These are phyloP conservation scores for Nesidiocoris tenuis DNA, from an alignment of 2,888 invertebrate genomes.

Conservation along the genomic window DNA sequence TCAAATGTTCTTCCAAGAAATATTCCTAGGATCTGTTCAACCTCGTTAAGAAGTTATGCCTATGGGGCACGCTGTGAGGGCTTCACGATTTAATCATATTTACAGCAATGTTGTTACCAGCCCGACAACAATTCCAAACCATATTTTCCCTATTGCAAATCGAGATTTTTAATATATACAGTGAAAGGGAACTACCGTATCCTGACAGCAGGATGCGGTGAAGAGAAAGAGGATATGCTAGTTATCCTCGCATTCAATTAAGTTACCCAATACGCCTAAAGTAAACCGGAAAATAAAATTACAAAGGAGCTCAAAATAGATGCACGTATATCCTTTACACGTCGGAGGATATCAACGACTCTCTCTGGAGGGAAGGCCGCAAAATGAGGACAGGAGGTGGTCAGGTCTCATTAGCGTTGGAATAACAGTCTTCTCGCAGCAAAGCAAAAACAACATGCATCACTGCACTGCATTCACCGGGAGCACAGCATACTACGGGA, in stretches of 20 bases:
- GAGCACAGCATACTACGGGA: too few species aligned
- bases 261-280: neutral
- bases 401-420: neutral
- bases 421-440: neutral
- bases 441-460: neutral
- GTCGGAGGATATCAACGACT: neutral
- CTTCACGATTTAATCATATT: too few species aligned
- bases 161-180: too few species aligned
- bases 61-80: too few species aligned
- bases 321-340: neutral
- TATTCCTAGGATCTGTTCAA: too few species aligned
- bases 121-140: too few species aligned
- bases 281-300: neutral
- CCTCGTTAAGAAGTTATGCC: too few species aligned
- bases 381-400: neutral
- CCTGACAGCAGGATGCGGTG: neutral
- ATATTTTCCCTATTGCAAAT: too few species aligned
- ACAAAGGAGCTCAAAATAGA: neutral
- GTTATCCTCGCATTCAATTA: neutral
- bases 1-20: too few species aligned
- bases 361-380: neutral
- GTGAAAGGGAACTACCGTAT: too few species aligned
- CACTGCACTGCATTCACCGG: neutral
- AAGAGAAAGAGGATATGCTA: neutral
- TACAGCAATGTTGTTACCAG: too few species aligned